These are phyloP conservation scores for Lomographa bimaculata DNA, from an alignment of 2,888 invertebrate species.

Conservation along the genomic window DNA sequence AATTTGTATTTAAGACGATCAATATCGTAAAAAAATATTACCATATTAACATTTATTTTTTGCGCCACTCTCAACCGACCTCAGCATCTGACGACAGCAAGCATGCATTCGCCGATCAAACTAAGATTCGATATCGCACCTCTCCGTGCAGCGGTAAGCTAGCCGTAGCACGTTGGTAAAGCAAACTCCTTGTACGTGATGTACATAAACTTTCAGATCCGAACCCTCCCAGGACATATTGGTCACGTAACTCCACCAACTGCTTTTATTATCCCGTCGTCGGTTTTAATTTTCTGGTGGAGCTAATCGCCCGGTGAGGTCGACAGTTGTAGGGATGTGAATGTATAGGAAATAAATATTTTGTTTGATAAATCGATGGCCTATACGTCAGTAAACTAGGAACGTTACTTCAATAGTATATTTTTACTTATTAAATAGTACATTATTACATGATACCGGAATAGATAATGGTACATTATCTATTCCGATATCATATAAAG, in stretches of 20 bases:
- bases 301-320: conserved; percentile 62
- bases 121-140: conserved; percentile 66
- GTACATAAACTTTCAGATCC: conserved; percentile 57
- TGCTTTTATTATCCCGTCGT: conserved; percentile 70
- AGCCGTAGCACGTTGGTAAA: conserved; percentile 71
- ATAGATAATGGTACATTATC: too few species aligned
- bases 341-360: too few species aligned
- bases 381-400: too few species aligned
- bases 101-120: conserved; percentile 56
- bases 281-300: conserved; percentile 71
- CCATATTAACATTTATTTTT: too few species aligned
- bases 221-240: conserved; percentile 68
- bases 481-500: too few species aligned
- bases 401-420: too few species aligned
- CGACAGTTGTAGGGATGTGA: conserved; percentile 52
- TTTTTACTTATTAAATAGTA: too few species aligned
- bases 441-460: too few species aligned
- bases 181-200: conserved; percentile 75
- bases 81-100: conserved; percentile 46
- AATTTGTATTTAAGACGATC: too few species aligned
- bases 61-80: too few species aligned
- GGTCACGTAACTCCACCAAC: conserved; percentile 73
- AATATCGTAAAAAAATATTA: too few species aligned
- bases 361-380: too few species aligned
- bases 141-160: conserved; percentile 56